Base-by-base conservation (phyloP, 2,797 vertebrate species). In the Novumbra hubbsi region DNA sequence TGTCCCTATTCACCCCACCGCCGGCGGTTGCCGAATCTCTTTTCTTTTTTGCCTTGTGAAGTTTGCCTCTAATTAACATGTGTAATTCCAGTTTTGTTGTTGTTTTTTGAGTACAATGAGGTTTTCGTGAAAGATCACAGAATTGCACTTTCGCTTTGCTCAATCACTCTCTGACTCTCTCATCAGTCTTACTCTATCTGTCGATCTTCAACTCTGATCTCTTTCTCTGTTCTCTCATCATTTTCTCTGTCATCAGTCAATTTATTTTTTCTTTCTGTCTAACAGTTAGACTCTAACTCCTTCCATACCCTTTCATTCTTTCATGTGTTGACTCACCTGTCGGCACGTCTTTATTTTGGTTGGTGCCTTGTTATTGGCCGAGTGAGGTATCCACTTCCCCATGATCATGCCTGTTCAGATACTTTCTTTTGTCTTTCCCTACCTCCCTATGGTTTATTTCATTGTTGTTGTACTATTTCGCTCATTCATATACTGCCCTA, bases 31-130 rank as follows among this genome's bases (percentile, higher is more conserved):
- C 78, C 63, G 52, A 74, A 38, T 79, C 71, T 83, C 70, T 50
- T 77, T 71, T 57, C 21, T 21, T 24, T 3, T 24, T 34, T 45
- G 5, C 17, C 62, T 7, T 38, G 65, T 19, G 50, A 77, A 74
- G 49, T 77, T 70, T 16, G 74, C 14, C 72, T 79, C 70, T 80
- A 64, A 86, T 79, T 79, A 85, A 75, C 77, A 76, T 74, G 68
- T 80, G 71, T 80, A 78, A 85, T 77, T 76, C 24, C 27, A 76
- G 16, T 75, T 73, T 77, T 80, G 76, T 82, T 84, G 72, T 69
- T 75, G 70, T 82, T 73, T 75, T 50, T 76, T 50, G 24, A 66
- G 34, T 74, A n/a, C 38, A 77, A 70, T 74, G 68, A 73, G 73
- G 38, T 72, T 76, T 68, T 48, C 68, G 60, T 16, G 55, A 57